phyloP scores from a whole-genome alignment of 2,113 vertebrate species.

The Xenus cinereus region DNA sequence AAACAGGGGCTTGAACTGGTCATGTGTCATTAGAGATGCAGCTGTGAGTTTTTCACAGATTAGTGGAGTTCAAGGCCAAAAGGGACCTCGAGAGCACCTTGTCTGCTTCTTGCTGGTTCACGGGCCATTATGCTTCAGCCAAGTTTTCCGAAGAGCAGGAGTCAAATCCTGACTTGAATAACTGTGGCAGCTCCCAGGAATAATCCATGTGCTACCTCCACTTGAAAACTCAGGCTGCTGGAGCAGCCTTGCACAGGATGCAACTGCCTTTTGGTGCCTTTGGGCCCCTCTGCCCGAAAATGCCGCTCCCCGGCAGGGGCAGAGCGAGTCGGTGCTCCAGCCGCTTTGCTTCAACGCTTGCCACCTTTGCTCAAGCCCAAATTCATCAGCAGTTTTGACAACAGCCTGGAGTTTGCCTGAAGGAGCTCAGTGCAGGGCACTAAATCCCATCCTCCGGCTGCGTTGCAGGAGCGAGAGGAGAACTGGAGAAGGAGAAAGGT shows the following conservation, averaged over 20 bases:
- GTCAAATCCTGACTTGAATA: background rate
- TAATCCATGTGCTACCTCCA: background rate
- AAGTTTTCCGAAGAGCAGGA: background rate
- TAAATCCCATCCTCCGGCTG: background rate
- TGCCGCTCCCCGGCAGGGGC: rapidly evolving
- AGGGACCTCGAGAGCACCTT: background rate
- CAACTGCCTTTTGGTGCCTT: background rate
- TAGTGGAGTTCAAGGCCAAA: background rate
- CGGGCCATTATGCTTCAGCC: background rate
- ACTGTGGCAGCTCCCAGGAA: background rate
- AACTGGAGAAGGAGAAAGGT: background rate
- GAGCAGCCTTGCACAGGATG: background rate
- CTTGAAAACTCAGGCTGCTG: background rate
- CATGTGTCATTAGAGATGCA: background rate
- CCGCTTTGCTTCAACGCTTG: background rate
- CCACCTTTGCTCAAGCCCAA: background rate
- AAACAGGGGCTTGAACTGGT: background rate
- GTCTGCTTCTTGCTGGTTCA: background rate
- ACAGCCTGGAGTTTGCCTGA: background rate
- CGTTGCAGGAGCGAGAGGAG: background rate
- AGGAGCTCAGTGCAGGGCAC: background rate
- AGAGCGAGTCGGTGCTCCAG: background rate
- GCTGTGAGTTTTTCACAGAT: background rate
- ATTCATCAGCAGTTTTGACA: background rate
- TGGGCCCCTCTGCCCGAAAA: background rate